Evolutionary conservation across 2,797 vertebrate genomes (phyloP), one percentile per base, ranked within the genome.

Genomic region (Zenarchopterus dispar): DNA sequence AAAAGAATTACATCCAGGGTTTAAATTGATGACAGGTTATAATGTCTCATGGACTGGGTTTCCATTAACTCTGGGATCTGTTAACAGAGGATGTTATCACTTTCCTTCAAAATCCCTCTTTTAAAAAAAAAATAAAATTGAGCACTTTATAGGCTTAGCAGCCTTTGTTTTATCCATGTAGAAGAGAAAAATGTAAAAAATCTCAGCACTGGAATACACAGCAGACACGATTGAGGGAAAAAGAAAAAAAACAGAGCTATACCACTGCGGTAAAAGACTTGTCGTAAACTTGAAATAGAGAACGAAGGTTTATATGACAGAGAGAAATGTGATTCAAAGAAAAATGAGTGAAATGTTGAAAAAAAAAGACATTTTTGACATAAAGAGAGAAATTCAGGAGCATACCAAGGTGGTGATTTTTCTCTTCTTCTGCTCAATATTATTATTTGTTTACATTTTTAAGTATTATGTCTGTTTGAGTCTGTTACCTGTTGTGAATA

Each of bases 391-490:
- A 91, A 91, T 16, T 51, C 56, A 69, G 51, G 68, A 78, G 55
- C 68, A 52, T 72, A 44, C 39, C 52, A 62, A 68, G 44, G 58
- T 82, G 84, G 80, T 85, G 81, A 85, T 80, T 85, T 81, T 87
- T 82, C 64, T 90, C 72, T 81, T 75, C 50, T 85, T 19, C 56
- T 90, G 86, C 90, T 91, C 84, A 80, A 88, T 90, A 80, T 86
- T 91, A 85, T 85, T 87, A 84, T 90, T 89, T 90, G 93, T 94
- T 94, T 93, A 94, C 92, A 93, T 88, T 90, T 92, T 72, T 80
- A 92, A 92, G 90, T 94, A 93, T 92, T 94, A 91, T 57, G 74
- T 79, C 70, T 89, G 88, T 92, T 93, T 89, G 77, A 75, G 88
- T 92, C 87, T 91, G 85, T 91, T 89, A 88, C 84, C 50, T 72